phyloP scores from a whole-genome alignment of 2,113 vertebrate genomes.

The Bubo blakistoni region DNA sequence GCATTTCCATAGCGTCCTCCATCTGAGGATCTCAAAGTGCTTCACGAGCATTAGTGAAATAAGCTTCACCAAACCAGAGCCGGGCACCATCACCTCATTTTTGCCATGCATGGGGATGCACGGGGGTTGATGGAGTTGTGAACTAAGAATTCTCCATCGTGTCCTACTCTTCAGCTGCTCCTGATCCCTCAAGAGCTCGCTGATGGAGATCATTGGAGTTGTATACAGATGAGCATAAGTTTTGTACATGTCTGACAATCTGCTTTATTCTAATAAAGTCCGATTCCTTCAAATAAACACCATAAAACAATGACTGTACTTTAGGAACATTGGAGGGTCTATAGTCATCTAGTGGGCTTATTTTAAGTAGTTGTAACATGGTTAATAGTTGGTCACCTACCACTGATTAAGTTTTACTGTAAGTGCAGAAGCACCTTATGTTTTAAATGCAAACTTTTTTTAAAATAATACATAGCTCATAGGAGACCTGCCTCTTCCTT shows the following conservation, averaged over 20 bases:
- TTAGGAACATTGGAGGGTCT: background rate
- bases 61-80: background rate
- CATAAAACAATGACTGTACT: accelerated
- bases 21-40: background rate
- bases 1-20: background rate
- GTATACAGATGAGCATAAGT: accelerated
- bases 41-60: accelerated
- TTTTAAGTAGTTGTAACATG: background rate
- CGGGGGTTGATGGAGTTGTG: accelerated
- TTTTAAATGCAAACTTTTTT: background rate
- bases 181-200: background rate
- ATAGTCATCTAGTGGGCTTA: accelerated
- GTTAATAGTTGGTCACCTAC: background rate
- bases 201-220: accelerated
- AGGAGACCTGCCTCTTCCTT: background rate
- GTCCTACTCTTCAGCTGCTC: accelerated
- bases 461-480: background rate
- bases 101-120: accelerated
- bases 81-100: accelerated
- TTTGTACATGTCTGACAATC: background rate
- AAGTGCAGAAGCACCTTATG: background rate
- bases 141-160: accelerated
- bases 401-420: background rate
- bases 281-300: background rate
- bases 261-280: background rate